Evolutionary conservation across 1,140 invertebrate genomes (phyloP), one percentile per base, ranked within the genome.

Genomic region (Harpegnathos saltator): DNA sequence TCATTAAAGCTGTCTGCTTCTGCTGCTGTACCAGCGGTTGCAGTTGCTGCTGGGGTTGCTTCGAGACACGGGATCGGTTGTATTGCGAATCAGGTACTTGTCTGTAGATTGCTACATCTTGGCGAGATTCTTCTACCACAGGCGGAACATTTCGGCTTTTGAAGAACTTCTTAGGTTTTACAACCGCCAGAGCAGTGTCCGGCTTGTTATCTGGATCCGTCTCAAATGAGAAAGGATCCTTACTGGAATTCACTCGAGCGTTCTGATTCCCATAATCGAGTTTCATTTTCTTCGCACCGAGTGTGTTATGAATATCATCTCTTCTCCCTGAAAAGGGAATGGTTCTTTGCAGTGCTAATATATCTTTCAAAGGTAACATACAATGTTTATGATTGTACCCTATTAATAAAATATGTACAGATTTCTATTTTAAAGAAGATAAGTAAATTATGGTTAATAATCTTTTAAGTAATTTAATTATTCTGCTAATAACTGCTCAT

Each of bases 121-220:
- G 89, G 56, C 93, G 93, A 22, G 93, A 80, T 87, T 94, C 95
- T 4, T 94, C 92, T n/a, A 86, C 52, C 7, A 83, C 91, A 17
- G 95, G 92, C 62, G 96, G 96, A 1, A 95, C 94, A 93, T 97
- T 97, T 44, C 98, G 95, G 90, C 97, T 98, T 91, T 98, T 98
- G 92, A 98, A 98, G 94, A 98, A 98, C 91, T 98, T 98, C 89
- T 98, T 98, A 61, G 97, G 97, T 91, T 97, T 98, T 33, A 88
- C 72, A 33, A 89, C 77, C 17, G 88, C 72, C n/a, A 87, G 71
- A 58, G 94, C 84, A 24, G 85, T 86, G 0, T 90, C 90, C n/a
- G 88, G 24, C 38, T 90, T 91, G 33, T 90, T 82, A 83, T 94
- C 93, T 17, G 93, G 89, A 62, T 92, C 92, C 4, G 92, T 87